Evolutionary conservation across 2,797 vertebrate genomes (phyloP).

Genomic region (Hephaestus fuliginosus): DNA sequence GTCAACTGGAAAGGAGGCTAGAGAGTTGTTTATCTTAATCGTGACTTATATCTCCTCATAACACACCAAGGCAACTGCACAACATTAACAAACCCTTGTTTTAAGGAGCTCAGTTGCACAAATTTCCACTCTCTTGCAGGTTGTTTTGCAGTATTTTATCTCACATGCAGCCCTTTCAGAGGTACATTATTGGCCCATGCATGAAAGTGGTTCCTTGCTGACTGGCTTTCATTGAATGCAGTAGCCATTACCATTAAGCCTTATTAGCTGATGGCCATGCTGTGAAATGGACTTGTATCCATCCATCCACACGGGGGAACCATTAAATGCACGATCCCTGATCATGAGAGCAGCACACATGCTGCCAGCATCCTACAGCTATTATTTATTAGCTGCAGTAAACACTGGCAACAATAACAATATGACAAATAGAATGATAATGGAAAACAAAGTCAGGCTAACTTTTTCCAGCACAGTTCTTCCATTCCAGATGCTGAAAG

Average conservation of each 20-base stretch:
- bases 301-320: conserved; percentile 7
- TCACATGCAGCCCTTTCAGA: neutral
- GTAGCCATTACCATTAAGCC: conserved; percentile 44
- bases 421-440: neutral
- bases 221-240: conserved; percentile 25
- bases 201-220: conserved; percentile 25
- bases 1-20: neutral
- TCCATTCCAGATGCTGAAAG: conserved; percentile 10
- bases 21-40: conserved; percentile 20
- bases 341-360: conserved; percentile 23
- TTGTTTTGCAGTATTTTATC: neutral
- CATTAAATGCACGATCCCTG: conserved; percentile 33
- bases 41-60: neutral
- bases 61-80: conserved; percentile 13
- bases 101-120: neutral
- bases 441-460: neutral
- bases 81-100: conserved; percentile 3
- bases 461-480: neutral
- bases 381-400: conserved; percentile 16
- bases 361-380: neutral
- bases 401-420: conserved; percentile 9
- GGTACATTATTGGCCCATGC: neutral
- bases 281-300: conserved; percentile 11
- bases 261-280: conserved; percentile 45
- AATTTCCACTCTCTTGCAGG: neutral